These are phyloP conservation scores for Scelioninae gen. 1 DNA, from an alignment of 2,888 invertebrate genomes.

Conservation along the genomic window DNA sequence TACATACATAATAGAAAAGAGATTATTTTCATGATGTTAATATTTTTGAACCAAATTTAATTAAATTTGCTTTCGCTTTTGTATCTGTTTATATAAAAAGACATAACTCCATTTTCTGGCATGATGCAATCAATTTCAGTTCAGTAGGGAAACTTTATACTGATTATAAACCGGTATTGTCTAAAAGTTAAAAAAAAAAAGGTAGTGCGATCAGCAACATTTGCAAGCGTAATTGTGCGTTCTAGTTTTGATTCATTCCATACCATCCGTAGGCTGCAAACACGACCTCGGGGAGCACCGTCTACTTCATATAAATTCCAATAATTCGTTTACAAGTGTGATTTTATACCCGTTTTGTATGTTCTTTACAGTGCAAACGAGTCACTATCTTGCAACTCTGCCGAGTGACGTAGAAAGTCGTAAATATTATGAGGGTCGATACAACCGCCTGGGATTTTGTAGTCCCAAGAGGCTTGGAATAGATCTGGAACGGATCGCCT, in stretches of 20 bases:
- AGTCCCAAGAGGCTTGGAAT: conserved; percentile 73
- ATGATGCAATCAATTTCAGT: too few species aligned
- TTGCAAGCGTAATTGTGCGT: conserved; percentile 31
- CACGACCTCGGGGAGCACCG: conserved; percentile 73
- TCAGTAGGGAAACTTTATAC: too few species aligned
- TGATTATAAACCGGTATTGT: background rate
- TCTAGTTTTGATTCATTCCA: conserved; percentile 51
- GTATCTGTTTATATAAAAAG: too few species aligned
- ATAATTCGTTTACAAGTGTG: conserved; percentile 80
- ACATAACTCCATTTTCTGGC: too few species aligned
- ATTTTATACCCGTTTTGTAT: conserved; percentile 80
- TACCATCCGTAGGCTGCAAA: conserved; percentile 61
- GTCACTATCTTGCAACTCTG: conserved; percentile 71
- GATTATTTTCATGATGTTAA: too few species aligned
- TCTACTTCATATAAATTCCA: conserved; percentile 77
- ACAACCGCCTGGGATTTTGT: conserved; percentile 81
- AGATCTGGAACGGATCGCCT: conserved; percentile 61
- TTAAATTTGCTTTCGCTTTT: too few species aligned
- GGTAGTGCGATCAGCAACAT: conserved; percentile 4
- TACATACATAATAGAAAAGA: too few species aligned
- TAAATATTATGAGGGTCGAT: conserved; percentile 83
- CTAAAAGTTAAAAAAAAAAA: background rate
- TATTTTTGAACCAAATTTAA: too few species aligned
- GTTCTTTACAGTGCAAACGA: conserved; percentile 74
- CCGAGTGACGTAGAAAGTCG: conserved; percentile 77